Percentiles rank a stretch among this genome's conserved stretches.
Evolutionary conservation across 2,113 vertebrate species (phyloP).

Genomic region (Eulacestoma nigropectus): DNA sequence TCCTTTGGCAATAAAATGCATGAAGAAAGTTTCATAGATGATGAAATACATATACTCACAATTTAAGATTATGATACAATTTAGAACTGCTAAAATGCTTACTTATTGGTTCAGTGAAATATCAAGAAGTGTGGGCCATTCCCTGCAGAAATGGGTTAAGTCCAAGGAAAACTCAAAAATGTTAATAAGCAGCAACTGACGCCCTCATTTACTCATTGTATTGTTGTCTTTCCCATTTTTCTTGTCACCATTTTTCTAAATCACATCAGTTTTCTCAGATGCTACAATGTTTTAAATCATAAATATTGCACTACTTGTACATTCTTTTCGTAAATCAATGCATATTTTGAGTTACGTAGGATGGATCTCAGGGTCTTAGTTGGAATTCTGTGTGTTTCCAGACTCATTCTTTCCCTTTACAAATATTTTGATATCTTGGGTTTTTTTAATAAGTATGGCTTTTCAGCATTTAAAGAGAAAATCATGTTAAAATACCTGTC

Average conservation of each 20-base stretch:
- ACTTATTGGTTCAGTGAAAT: not conserved
- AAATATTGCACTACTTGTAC: not conserved
- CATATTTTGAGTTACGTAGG: not conserved
- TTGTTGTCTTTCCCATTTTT: not conserved
- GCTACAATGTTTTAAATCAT: not conserved
- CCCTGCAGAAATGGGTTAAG: not conserved
- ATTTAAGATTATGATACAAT: not conserved
- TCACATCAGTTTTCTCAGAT: not conserved
- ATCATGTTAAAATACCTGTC: not conserved
- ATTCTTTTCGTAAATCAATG: not conserved
- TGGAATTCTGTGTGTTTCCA: not conserved
- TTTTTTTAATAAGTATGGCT: rapidly evolving
- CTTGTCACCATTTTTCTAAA: not conserved
- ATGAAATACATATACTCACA: not conserved
- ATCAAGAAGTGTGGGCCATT: not conserved
- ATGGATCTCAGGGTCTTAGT: not conserved
- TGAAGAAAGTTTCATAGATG: not conserved
- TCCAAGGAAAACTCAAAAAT: not conserved
- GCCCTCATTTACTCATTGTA: not conserved
- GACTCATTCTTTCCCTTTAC: not conserved
- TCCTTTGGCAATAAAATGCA: not conserved
- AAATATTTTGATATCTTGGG: not conserved
- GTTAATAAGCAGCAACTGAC: not conserved
- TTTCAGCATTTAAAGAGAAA: not conserved
- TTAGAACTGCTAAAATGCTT: not conserved